These are phyloP conservation scores for Chiroxiphia lanceolata DNA, from an alignment of 2,797 vertebrate species.

Conservation along the genomic window DNA sequence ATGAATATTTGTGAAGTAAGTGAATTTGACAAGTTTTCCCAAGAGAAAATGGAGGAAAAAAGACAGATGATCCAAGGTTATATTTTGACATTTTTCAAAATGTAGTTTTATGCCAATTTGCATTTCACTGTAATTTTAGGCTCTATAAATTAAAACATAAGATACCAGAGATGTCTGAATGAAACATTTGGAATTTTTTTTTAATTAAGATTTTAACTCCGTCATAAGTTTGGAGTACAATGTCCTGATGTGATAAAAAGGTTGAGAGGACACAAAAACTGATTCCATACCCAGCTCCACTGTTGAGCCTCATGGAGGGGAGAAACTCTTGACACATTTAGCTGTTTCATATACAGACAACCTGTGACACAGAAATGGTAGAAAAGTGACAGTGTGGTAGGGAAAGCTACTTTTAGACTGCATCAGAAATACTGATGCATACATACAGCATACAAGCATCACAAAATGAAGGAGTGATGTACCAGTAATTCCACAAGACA, in stretches of 20 bases:
- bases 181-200: background rate
- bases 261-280: background rate
- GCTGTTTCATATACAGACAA: background rate
- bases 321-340: background rate
- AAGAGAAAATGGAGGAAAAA: background rate
- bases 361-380: background rate
- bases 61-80: background rate
- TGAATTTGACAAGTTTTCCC: background rate
- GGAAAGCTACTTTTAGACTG: background rate
- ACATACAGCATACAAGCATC: background rate
- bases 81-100: background rate
- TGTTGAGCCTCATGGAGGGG: background rate
- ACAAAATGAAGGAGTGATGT: background rate
- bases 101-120: background rate
- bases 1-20: background rate
- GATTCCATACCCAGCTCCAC: background rate
- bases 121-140: background rate
- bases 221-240: background rate
- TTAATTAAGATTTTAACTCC: background rate
- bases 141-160: background rate
- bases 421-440: background rate
- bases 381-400: background rate
- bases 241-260: background rate
- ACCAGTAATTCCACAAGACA: background rate
- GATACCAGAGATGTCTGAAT: background rate